Conservation (phyloP, 2,797 vertebrate genomes). For the Eleutherodactylus coqui region DNA sequence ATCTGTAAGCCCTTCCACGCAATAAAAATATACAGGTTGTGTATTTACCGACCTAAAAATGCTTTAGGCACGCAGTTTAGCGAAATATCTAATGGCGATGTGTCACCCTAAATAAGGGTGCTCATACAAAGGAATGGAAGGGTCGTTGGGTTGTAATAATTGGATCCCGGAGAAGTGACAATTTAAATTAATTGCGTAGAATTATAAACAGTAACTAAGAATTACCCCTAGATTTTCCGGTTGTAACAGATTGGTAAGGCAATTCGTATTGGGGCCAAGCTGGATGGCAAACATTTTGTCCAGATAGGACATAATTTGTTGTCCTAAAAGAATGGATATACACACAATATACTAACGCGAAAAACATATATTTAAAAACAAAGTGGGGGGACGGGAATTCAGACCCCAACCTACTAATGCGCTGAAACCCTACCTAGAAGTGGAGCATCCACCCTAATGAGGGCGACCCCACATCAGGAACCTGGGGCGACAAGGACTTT, state of each 20-base stretch:
- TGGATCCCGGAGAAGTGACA: slow-evolving; percentile 1
- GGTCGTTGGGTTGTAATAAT: slow-evolving; percentile 23
- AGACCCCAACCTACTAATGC: too few relatives aligned
- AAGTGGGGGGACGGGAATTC: too few relatives aligned
- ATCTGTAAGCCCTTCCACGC: slow-evolving; percentile 22
- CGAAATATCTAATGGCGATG: slow-evolving; percentile 21
- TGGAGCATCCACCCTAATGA: too few relatives aligned
- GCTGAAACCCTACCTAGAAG: too few relatives aligned
- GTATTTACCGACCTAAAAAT: slow-evolving; percentile 8
- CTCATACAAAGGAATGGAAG: neutral
- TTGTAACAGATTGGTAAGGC: neutral
- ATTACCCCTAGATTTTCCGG: neutral
- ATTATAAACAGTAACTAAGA: neutral
- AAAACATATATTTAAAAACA: too few relatives aligned
- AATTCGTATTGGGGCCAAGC: too few relatives aligned
- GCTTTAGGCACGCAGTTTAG: slow-evolving; percentile 7
- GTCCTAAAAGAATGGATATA: too few relatives aligned
- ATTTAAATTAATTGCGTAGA: slow-evolving; percentile 4
- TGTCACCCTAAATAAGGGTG: slow-evolving; percentile 22
- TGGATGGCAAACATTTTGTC: too few relatives aligned
- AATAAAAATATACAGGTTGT: slow-evolving; percentile 42
- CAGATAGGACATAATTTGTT: too few relatives aligned
- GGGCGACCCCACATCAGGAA: too few relatives aligned
- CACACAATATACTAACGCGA: too few relatives aligned
- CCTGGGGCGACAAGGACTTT: too few relatives aligned